Evolutionary conservation across 2,888 invertebrate species (phyloP).

Genomic region (Rhodophaea formosa): DNA sequence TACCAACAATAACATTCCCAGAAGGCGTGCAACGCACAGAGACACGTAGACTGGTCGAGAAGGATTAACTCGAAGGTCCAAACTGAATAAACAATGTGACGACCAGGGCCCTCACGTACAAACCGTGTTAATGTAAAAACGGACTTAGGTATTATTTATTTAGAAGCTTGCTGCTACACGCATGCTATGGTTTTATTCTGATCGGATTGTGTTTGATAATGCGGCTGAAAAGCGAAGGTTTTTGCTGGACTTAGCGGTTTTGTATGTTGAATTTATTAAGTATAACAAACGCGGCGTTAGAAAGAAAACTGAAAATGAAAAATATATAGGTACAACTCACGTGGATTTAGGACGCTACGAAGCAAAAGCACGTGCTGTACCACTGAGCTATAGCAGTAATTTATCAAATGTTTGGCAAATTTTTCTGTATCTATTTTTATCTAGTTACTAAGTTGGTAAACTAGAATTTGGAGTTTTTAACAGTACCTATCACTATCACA

Average conservation of each 20-base stretch:
- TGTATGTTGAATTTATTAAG: not conserved
- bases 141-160: conserved; percentile 45
- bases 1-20: conserved; percentile 1
- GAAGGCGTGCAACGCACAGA: conserved; percentile 19
- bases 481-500: too few species aligned
- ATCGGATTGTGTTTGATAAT: conserved; percentile 13
- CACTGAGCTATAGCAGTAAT: too few species aligned
- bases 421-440: too few species aligned
- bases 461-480: too few species aligned
- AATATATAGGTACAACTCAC: too few species aligned
- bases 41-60: conserved; percentile 56
- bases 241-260: not conserved
- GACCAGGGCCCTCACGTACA: conserved; percentile 43
- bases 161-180: conserved; percentile 30
- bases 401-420: too few species aligned
- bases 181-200: conserved; percentile 21
- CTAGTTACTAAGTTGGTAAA: too few species aligned
- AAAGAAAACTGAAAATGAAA: too few species aligned
- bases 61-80: conserved; percentile 62
- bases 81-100: conserved; percentile 69
- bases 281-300: too few species aligned
- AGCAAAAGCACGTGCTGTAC: too few species aligned
- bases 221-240: not conserved
- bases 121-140: conserved; percentile 55
- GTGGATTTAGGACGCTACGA: too few species aligned